These are phyloP conservation scores for Lamproptera curius DNA, from an alignment of 2,888 invertebrate species.

Conservation along the genomic window DNA sequence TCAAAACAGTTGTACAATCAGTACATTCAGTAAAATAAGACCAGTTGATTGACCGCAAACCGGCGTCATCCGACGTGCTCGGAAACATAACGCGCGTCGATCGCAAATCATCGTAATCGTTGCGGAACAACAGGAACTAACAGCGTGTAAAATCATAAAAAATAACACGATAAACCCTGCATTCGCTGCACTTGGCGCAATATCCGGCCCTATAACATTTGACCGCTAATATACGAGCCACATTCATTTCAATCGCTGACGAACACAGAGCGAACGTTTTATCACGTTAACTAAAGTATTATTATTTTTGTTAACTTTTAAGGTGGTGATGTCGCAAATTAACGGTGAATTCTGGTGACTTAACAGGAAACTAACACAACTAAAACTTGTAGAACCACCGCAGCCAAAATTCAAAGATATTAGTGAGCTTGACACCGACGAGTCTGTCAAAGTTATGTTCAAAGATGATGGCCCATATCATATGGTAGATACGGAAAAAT, in stretches of 20 bases:
- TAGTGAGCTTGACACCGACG: conserved; percentile 55
- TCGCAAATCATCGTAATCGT: conserved; percentile 51
- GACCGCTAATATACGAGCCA: conserved; percentile 26
- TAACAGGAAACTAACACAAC: conserved; percentile 45
- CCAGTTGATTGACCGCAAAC: conserved; percentile 38
- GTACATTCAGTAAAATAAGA: too few relatives aligned
- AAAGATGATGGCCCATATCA: conserved; percentile 38
- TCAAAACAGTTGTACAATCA: too few relatives aligned
- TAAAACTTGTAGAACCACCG: conserved; percentile 38
- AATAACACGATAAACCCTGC: conserved; percentile 49
- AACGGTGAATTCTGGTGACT: conserved; percentile 70
- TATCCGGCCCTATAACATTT: conserved; percentile 48
- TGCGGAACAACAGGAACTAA: conserved; percentile 42
- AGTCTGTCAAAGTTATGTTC: conserved; percentile 54
- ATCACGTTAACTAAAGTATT: conserved; percentile 41
- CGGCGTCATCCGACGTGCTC: conserved; percentile 42
- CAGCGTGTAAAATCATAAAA: conserved; percentile 40
- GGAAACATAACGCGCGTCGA: conserved; percentile 35
- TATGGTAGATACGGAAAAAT: conserved; percentile 16
- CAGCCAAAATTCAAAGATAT: conserved; percentile 49
- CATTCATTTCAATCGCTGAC: conserved; percentile 31
- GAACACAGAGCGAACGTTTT: conserved; percentile 23
- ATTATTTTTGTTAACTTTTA: conserved; percentile 35
- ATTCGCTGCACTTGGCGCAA: conserved; percentile 38
- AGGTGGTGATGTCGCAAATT: conserved; percentile 44